phyloP scores from a whole-genome alignment of 2,888 invertebrate species.

The Aquatica leii region DNA sequence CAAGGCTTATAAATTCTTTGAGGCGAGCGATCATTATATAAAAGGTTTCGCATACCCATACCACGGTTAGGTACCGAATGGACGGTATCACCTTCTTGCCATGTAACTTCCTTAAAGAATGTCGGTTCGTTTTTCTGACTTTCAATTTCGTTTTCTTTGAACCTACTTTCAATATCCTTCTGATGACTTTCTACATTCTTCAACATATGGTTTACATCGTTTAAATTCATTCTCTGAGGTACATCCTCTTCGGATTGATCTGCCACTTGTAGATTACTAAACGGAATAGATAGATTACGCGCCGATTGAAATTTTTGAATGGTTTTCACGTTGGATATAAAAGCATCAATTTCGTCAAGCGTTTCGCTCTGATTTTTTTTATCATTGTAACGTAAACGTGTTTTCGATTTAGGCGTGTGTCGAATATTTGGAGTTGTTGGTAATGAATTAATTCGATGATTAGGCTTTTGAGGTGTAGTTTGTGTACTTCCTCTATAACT shows the following conservation, averaged over 20 bases:
- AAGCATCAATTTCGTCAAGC: slow-evolving; percentile 54
- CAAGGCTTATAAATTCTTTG: too few species aligned
- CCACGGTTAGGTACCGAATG: slow-evolving; percentile 58
- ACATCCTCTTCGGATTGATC: not conserved
- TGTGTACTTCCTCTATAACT: slow-evolving; percentile 49
- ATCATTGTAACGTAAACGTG: not conserved
- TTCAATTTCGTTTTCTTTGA: slow-evolving; percentile 23
- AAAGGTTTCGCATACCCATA: slow-evolving; percentile 33
- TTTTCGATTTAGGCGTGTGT: not conserved
- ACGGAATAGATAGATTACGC: slow-evolving; percentile 49
- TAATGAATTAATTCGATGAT: slow-evolving; percentile 51
- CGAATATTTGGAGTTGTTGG: slow-evolving; percentile 52
- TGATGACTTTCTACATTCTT: slow-evolving; percentile 60
- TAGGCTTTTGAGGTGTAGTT: slow-evolving; percentile 58
- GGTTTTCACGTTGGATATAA: slow-evolving; percentile 55
- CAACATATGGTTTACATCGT: slow-evolving; percentile 59
- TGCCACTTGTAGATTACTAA: slow-evolving; percentile 25
- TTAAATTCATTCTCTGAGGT: slow-evolving; percentile 38
- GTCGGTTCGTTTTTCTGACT: not conserved
- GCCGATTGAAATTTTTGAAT: slow-evolving; percentile 49
- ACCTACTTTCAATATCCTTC: slow-evolving; percentile 51
- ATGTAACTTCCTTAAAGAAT: slow-evolving; percentile 40
- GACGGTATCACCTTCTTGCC: slow-evolving; percentile 54
- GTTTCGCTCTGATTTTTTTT: slow-evolving; percentile 28
- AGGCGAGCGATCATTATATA: slow-evolving; percentile 12